Evolutionary conservation across 2,113 vertebrate genomes (phyloP).

Genomic region (Ammodramus savannarum): DNA sequence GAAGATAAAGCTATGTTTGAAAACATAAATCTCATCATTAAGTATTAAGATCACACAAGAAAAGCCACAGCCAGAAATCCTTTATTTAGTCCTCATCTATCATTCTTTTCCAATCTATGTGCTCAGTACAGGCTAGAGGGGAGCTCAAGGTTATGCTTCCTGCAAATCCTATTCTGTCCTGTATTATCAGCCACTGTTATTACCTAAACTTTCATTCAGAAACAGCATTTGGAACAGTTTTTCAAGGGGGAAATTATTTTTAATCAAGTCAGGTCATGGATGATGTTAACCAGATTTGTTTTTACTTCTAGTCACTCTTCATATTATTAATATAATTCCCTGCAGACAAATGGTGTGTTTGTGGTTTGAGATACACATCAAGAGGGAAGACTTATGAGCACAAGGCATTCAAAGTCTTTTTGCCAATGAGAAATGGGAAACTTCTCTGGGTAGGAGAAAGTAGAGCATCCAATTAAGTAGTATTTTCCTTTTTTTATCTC

Average conservation of each 20-base stretch:
- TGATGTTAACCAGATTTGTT: conserved; percentile 23
- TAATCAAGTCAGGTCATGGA: neutral
- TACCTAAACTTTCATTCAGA: neutral
- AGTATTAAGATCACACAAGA: neutral
- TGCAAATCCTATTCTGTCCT: neutral
- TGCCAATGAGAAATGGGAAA: neutral
- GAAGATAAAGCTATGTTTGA: neutral
- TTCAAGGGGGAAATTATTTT: conserved; percentile 12
- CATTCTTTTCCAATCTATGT: neutral
- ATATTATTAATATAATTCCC: conserved; percentile 8
- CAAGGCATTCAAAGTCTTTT: neutral
- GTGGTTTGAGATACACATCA: neutral
- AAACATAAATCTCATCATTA: neutral
- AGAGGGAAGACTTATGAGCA: neutral
- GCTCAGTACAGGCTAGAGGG: neutral
- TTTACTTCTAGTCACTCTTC: conserved; percentile 15
- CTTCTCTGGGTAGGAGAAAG: neutral
- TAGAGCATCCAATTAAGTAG: neutral
- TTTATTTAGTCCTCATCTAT: neutral
- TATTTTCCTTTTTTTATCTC: neutral
- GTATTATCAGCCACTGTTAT: neutral
- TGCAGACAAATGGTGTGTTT: conserved; percentile 10
- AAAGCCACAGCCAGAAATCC: neutral
- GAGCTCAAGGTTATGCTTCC: neutral
- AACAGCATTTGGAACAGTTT: neutral